phyloP scores from a whole-genome alignment of 2,113 vertebrate species.

The Leuciscus idus region DNA sequence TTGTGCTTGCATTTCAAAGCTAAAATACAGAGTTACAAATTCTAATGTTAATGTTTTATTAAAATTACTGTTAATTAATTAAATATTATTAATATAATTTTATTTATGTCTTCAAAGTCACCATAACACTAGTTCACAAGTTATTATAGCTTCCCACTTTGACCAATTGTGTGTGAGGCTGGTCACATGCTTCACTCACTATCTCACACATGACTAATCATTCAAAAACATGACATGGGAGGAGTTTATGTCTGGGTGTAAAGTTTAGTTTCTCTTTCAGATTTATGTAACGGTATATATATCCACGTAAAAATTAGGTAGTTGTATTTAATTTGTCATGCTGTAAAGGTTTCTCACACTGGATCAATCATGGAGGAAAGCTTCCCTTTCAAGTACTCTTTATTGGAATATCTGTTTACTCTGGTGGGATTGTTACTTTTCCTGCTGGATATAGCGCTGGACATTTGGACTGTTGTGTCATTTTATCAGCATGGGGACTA shows the following conservation, averaged over 20 bases:
- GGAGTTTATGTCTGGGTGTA: background rate
- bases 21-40: too few relatives aligned
- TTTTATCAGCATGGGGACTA: conserved; percentile 64
- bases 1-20: too few relatives aligned
- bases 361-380: conserved; percentile 35
- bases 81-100: too few relatives aligned
- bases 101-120: too few relatives aligned
- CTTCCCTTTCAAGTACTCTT: background rate
- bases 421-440: conserved; percentile 49
- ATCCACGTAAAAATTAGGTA: background rate
- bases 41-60: too few relatives aligned
- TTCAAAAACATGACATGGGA: background rate
- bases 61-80: too few relatives aligned
- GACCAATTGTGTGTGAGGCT: background rate
- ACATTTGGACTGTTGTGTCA: conserved; percentile 25
- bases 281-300: background rate
- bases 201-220: background rate
- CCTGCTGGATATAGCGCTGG: conserved; percentile 63
- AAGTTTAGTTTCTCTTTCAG: background rate
- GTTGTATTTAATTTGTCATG: background rate
- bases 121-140: too few relatives aligned
- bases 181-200: background rate
- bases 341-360: background rate
- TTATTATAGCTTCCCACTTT: background rate
- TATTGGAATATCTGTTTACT: conserved; percentile 47